phyloP scores from a whole-genome alignment of 2,113 vertebrate genomes.

The Sinocyclocheilus rhinocerous region DNA sequence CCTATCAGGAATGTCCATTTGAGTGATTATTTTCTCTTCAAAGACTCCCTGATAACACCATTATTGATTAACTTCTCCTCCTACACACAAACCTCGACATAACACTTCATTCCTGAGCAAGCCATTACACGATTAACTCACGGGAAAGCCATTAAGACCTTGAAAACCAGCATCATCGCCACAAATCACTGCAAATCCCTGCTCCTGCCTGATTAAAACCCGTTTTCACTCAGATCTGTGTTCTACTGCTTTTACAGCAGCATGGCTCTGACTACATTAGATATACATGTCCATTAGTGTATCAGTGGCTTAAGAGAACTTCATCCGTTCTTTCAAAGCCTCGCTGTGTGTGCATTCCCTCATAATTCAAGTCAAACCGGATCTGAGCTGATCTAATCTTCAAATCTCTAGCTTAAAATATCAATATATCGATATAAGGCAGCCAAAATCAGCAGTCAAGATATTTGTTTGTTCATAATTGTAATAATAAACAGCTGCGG shows the following conservation, averaged over 20 bases:
- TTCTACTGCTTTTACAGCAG: no score
- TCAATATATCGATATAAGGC: not conserved
- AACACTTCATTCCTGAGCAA: not conserved
- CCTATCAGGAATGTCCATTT: no score
- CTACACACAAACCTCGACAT: not conserved
- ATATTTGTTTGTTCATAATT: no score
- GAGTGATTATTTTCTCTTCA: not conserved
- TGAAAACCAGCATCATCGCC: not conserved
- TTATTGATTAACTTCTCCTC: constrained; percentile 3
- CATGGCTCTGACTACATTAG: no score
- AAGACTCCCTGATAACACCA: not conserved
- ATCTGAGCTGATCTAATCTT: not conserved
- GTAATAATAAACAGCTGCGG: no score
- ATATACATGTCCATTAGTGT: no score
- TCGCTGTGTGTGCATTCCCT: no score
- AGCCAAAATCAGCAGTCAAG: no score
- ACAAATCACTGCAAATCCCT: not conserved
- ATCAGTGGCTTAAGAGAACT: no score
- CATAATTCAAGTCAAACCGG: not conserved
- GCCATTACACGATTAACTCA: constrained; percentile 3
- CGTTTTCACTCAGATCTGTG: not conserved
- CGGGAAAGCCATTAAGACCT: not conserved
- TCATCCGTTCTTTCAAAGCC: no score
- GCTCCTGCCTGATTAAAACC: not conserved
- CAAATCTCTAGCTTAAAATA: not conserved